Percentiles rank a stretch among this genome's conserved stretches.
Conservation (phyloP, 1,140 invertebrate genomes). For the Phenacoccus solenopsis region DNA sequence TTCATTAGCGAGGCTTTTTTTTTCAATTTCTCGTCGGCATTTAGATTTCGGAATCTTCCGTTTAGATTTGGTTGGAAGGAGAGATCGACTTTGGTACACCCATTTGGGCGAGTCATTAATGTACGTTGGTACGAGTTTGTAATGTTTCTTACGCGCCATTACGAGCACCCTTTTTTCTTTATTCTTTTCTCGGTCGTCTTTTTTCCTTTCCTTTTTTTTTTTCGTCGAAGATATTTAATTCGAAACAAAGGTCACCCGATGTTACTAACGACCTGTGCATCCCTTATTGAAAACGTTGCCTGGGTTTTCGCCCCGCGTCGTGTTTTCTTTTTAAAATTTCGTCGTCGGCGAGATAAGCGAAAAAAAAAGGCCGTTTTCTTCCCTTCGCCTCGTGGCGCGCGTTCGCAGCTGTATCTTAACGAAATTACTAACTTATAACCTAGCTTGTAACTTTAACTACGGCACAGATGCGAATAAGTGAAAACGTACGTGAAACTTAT, state of each 20-base stretch:
- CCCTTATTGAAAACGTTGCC: constrained; percentile 4
- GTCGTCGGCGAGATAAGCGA: neutral
- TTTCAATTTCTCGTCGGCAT: neutral
- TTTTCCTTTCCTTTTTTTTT: neutral
- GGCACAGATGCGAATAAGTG: constrained; percentile 16
- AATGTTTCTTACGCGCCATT: constrained; percentile 15
- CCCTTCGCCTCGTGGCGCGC: neutral
- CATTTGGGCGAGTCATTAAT: constrained; percentile 6
- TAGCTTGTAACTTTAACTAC: constrained; percentile 9
- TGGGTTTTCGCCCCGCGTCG: neutral
- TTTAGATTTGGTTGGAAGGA: no score
- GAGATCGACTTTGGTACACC: neutral
- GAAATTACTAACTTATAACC: constrained; percentile 16
- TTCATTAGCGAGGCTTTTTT: neutral
- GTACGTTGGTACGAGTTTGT: constrained; percentile 6
- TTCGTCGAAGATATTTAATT: neutral
- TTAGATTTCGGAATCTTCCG: neutral
- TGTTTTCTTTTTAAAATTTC: constrained; percentile 3
- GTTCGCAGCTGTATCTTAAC: constrained; percentile 12
- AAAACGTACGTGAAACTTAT: constrained; percentile 7
- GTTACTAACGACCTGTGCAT: constrained; percentile 15
- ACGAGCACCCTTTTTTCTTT: constrained; percentile 8
- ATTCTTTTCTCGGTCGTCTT: no score
- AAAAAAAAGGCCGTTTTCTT: neutral
- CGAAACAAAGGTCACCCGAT: constrained; percentile 14